Evolutionary conservation across 2,888 invertebrate species (phyloP).

Genomic region (Perithous albicinctus): DNA sequence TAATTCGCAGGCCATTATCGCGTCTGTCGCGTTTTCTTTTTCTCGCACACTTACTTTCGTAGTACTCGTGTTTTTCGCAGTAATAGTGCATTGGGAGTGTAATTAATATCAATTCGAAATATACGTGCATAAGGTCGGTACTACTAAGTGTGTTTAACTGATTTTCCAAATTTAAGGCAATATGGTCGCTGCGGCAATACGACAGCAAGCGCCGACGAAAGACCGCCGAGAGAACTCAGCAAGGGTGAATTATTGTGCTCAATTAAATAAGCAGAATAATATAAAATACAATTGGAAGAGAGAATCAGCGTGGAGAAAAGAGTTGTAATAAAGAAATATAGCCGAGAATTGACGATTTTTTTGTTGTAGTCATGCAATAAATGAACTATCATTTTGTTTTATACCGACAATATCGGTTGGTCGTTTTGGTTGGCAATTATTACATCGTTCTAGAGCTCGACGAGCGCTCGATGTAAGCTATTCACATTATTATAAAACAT

Average conservation of each 20-base stretch:
- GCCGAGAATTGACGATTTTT: slow-evolving; percentile 6
- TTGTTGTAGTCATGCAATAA: slow-evolving; percentile 1
- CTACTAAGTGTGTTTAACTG: neutral
- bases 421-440: slow-evolving; percentile 30
- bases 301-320: neutral
- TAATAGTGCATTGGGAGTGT: neutral
- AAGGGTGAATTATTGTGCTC: neutral
- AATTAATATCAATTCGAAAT: slow-evolving; percentile 6
- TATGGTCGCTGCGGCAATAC: slow-evolving; percentile 7
- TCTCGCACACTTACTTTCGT: neutral
- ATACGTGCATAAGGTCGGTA: neutral
- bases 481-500: slow-evolving; percentile 65
- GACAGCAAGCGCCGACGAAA: slow-evolving; percentile 1
- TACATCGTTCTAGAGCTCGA: slow-evolving; percentile 45
- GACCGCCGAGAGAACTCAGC: neutral
- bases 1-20: slow-evolving; percentile 51
- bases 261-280: neutral
- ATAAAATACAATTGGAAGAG: slow-evolving; percentile 3
- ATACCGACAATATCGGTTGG: slow-evolving; percentile 5
- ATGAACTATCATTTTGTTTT: neutral
- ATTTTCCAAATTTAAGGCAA: slow-evolving; percentile 24
- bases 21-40: slow-evolving; percentile 1
- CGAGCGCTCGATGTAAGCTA: slow-evolving; percentile 52
- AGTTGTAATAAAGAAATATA: neutral
- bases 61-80: slow-evolving; percentile 2